Evolutionary conservation across 1,140 invertebrate genomes (phyloP), one percentile per base, ranked within the genome.

Genomic region (Phymorhynchus buccinoides): DNA sequence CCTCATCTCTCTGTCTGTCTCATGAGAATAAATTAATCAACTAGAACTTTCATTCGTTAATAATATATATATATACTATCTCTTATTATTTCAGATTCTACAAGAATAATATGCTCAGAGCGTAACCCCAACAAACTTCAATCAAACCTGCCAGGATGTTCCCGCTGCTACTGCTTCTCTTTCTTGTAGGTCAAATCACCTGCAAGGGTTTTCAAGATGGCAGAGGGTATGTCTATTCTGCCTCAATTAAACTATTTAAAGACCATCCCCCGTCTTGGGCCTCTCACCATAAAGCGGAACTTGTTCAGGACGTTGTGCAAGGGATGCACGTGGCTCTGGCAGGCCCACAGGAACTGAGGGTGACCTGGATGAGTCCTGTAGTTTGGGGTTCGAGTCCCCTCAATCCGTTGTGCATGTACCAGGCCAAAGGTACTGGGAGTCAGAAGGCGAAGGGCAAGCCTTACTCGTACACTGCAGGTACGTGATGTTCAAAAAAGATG

Each of bases 381-480:
- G 71, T 68, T 1, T 35, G 35, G 22, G 52, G 27, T 22, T 1
- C 48, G 12, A 42, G 14, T 2, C 37, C 79, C 7, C 84, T 83
- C 44, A n/a, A 52, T 27, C 85, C 85, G 4, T 35, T 27, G 16
- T 86, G 85, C 52, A 44, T 77, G 14, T 88, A 79, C 71, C 80
- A 83, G n/a, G 18, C 48, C 22, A 16, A 16, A 37, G 27, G 35
- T 18, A 77, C 41, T 12, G 22, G 52, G 4, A 77, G 30, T 30
- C n/a, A 30, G 14, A 30, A 41, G 30, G 62, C 44, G 14, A n/a
- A 30, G 6, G 87, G 85, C 6, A 37, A n/a, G 18, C 6, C 83
- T 52, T 88, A 88, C 81, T 80, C 77, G 1, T 88, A 88, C 42
- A 79, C 80, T 9, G 87, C 68, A 16, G 87, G 86, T 30, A 9